Base-by-base conservation (phyloP, 2,113 vertebrate species). In the Greenwoodochromis staneri region DNA sequence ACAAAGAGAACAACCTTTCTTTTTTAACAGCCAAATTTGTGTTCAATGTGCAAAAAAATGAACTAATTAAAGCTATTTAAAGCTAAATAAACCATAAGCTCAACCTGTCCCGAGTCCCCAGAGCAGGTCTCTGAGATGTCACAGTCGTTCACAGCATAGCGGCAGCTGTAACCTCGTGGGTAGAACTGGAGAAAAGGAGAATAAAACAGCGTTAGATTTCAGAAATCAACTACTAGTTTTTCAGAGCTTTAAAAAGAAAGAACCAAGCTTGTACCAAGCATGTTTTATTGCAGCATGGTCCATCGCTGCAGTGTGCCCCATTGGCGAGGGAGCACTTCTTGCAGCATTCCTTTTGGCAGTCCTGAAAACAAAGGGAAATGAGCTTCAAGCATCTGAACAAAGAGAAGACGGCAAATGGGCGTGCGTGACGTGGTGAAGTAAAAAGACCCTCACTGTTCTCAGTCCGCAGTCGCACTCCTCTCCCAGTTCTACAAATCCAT, bases 291-390 rank as follows among this genome's bases (percentile, higher is more conserved):
- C 98, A 99, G 96, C 98, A 99, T 7, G 98, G 98, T 21, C 98
- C 98, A 2, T 99, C 97, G 1, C 98, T 99, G 93, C 98, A 99
- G 27, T 99, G 98, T 8, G 98, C 98, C 66, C 98, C 98, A 0
- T 98, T 99, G 86, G 98, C 98, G 11, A 99, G 97, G 38, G 98
- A 99, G 63, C 98, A 99, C 87, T 99, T 99, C 96, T 99, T 99
- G 93, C 98, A 99, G 93, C 98, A 99, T 47, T 98, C 95, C 78
- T 97, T 97, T 34, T 97, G 97, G 94, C 98, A 99, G 80, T 99
- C 99, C 99, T 99, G 69, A 66, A 93, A 90, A 8, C 90, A 55
- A 93, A 27, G 87, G 3, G 17, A 9, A 81, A 57, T 2, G 5
- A 51, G 14, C 61, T 40, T 91, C 78, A 85, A 42, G 8, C 38